Base-by-base conservation (phyloP, 2,888 invertebrate genomes). In the Craniophora ligustri region DNA sequence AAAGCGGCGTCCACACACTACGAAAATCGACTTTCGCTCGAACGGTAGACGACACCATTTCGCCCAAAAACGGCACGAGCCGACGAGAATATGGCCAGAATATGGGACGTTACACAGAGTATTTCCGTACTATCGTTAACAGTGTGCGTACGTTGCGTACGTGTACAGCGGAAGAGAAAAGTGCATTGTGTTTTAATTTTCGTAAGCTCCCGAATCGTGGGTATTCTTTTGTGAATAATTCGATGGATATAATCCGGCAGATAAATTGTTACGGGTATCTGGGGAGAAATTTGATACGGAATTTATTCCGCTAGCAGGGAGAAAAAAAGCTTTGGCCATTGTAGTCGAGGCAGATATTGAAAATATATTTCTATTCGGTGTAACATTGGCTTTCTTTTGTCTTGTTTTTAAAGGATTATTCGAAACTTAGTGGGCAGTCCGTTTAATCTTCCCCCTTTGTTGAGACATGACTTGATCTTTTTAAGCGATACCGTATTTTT, bases 81-180 rank as follows among this genome's bases (percentile, higher is more conserved):
- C 79, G 83, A 70, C 80, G 82, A 88, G 88, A 89, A 86, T 87
- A 87, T n/a, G n/a, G 88, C 86, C 80, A 76, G 87, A 88, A 90
- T 92, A 91, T 90, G 87, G 91, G 84, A 89, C 89, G 88, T 77
- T 84, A 88, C 85, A 85, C 82, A 77, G 86, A 86, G 87, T 92
- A 92, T 92, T 92, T 92, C 87, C 88, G 91, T 92, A 86, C 86
- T 84, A 79, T 79, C 84, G 82, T 67, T 78, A 80, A 70, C 78
- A 84, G 86, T 87, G 84, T 88, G 88, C 82, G 87, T 88, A 85
- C 72, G 76, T 71, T 78, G 75, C 81, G 83, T 80, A 79, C 66
- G 67, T 78, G 78, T 84, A 81, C 80, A 76, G 66, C 67, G 67
- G 76, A 81, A 80, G 82, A 80, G 81, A 90, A 89, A 89, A 92